phyloP scores from a whole-genome alignment of 2,113 vertebrate species.

The Neoarius graeffei region DNA sequence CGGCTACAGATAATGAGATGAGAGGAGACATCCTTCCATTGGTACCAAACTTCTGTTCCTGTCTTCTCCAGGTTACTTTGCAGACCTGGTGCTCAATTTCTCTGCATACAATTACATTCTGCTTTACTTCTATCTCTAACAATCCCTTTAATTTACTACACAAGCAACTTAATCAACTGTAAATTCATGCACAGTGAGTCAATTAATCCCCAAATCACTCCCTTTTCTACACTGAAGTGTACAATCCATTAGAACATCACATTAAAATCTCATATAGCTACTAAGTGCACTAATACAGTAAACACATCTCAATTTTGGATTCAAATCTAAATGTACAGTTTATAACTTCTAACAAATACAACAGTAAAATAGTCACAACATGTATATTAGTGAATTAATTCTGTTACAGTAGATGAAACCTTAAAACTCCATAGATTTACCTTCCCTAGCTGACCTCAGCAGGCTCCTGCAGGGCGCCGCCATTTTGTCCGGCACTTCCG shows the following conservation, averaged over 20 bases:
- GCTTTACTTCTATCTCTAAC: not conserved
- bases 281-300: not conserved
- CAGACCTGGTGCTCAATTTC: not conserved
- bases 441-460: slow-evolving; percentile 48
- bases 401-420: not conserved
- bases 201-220: not conserved
- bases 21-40: too few species aligned
- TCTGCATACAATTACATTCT: too few species aligned
- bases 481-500: slow-evolving; percentile 64
- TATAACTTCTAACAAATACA: not conserved
- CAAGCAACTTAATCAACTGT: not conserved
- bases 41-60: not conserved
- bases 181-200: not conserved
- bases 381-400: too few species aligned
- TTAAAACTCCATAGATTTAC: slow-evolving; percentile 51
- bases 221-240: not conserved
- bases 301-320: not conserved
- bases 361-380: not conserved
- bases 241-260: not conserved
- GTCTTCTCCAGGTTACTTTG: not conserved
- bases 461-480: slow-evolving; percentile 56
- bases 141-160: not conserved
- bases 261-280: too few species aligned
- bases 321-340: not conserved
- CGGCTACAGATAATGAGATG: too few species aligned